A percentile compares a stretch with the other conserved stretches of the same genome.
Evolutionary conservation across 2,888 invertebrate genomes (phyloP).

Genomic region (Dryocosmus kuriphilus): DNA sequence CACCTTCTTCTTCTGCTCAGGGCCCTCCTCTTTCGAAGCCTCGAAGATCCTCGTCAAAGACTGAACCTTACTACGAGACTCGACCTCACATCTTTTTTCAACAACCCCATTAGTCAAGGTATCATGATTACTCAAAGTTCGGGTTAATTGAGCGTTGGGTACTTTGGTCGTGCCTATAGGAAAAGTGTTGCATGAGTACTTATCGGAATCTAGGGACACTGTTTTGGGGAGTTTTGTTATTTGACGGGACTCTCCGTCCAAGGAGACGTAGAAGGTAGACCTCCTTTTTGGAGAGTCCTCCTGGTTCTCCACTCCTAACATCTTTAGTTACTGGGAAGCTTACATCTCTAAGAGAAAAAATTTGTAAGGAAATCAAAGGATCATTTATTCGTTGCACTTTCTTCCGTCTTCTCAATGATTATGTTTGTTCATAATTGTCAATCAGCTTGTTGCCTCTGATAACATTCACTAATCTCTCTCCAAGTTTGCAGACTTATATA

Average conservation of each 20-base stretch:
- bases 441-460: too few relatives aligned
- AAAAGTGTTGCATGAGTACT: conserved; percentile 81
- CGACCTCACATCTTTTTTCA: conserved; percentile 51
- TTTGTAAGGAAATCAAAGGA: not conserved
- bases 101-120: conserved; percentile 52
- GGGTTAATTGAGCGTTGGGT: conserved; percentile 67
- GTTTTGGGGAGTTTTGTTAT: conserved; percentile 63
- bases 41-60: conserved; percentile 75
- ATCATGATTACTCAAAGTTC: conserved; percentile 69
- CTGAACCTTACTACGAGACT: conserved; percentile 72
- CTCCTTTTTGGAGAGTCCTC: conserved; percentile 79
- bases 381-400: not conserved
- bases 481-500: not conserved
- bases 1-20: conserved; percentile 70
- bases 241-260: conserved; percentile 78
- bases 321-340: conserved; percentile 44
- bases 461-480: not conserved
- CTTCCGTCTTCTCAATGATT: not conserved
- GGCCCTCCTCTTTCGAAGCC: conserved; percentile 57
- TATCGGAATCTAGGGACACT: conserved; percentile 70
- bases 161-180: conserved; percentile 72
- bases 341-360: not conserved
- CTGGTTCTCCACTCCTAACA: conserved; percentile 62
- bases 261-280: conserved; percentile 87
- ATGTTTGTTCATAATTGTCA: too few relatives aligned